Base-by-base conservation (phyloP, 2,888 invertebrate genomes). In the Tiliacea citrago region DNA sequence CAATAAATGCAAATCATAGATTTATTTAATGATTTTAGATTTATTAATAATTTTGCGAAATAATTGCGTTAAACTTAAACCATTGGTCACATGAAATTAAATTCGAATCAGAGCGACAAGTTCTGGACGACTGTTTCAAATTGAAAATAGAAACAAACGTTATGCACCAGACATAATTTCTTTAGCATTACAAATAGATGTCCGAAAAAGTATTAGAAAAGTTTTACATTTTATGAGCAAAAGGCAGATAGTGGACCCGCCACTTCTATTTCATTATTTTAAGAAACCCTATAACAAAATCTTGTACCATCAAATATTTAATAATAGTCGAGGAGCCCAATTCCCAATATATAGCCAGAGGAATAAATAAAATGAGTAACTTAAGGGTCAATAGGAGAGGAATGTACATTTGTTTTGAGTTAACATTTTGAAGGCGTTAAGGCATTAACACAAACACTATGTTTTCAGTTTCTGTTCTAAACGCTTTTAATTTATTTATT, bases 301-400 rank as follows among this genome's bases (percentile, higher is more conserved):
- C n/a, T 75, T 75, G 67, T 75, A 70, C 69, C 57, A 24, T 57
- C 29, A 42, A 62, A 63, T 24, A 63, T 60, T 55, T 35, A 51
- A 62, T 9, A 66, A 53, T 63, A 53, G 53, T 51, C 18, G 7
- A 21, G 0, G 47, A 73, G 66, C 68, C 12, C 66, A n/a, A 57
- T 69, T 66, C 63, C 62, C 71, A 67, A 45, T 29, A 75, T 47
- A 2, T 55, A 57, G 1, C 13, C 12, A 53, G n/a, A 66, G 3
- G 9, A 35, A 51, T 35, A n/a, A 29, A 58, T 29, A 42, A 12
- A n/a, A 39, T 45, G 9, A 42, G 9, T 1, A 13, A 68, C 49
- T 3, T 24, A 70, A 16, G 7, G 45, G 18, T 18, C 45, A 49
- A 66, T 10, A 39, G 13, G 1, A 67, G 8, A 42, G 45, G 29